phyloP scores from a whole-genome alignment of 64 coral and sea anemone genomes.

The Acropora tenuis region DNA sequence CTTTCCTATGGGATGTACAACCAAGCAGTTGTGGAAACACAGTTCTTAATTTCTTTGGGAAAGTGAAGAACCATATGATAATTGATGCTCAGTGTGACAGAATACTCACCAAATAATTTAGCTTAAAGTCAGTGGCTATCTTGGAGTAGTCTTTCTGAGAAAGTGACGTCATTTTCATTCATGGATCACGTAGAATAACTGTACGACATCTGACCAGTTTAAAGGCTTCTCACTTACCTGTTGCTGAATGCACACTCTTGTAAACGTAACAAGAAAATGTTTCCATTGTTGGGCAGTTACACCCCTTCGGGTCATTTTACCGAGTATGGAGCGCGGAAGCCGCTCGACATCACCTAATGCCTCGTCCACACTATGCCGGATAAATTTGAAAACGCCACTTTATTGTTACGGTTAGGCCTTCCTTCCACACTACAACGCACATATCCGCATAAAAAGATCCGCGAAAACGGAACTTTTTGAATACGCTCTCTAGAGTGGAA shows the following conservation, averaged over 20 bases:
- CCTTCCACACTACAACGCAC: too few species aligned
- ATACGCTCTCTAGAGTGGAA: too few species aligned
- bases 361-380: too few species aligned
- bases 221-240: conserved; percentile 2
- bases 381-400: too few species aligned
- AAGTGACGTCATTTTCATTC: background rate
- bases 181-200: background rate
- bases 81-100: conserved; percentile 4
- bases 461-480: too few species aligned
- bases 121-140: background rate
- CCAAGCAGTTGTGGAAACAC: conserved; percentile 29
- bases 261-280: conserved; percentile 13
- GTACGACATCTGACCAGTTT: background rate
- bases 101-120: conserved; percentile 25
- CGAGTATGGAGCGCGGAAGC: background rate
- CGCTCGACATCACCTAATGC: conserved; percentile 19
- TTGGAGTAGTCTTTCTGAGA: background rate
- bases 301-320: conserved; percentile 6
- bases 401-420: too few species aligned
- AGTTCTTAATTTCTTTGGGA: conserved; percentile 24
- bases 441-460: too few species aligned
- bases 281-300: conserved; percentile 36
- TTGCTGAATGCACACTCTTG: conserved; percentile 3
- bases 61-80: conserved; percentile 46
- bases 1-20: conserved; percentile 35